phyloP scores from a whole-genome alignment of 2,888 invertebrate species.

The Lottia scabra region DNA sequence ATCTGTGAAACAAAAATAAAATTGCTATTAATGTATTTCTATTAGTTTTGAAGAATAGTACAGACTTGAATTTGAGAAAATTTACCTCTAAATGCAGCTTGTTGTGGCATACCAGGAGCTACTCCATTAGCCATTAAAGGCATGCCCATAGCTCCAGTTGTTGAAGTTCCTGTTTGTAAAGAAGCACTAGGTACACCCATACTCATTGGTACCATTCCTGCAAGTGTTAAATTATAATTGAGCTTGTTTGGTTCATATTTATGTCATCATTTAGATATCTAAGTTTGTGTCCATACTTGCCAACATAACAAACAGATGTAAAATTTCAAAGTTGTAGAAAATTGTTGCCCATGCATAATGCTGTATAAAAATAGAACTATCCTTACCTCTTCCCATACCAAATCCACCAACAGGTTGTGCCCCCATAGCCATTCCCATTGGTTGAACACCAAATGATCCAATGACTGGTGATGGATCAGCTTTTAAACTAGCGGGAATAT shows the following conservation, averaged over 20 bases:
- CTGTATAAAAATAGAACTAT: not conserved
- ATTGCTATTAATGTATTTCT: not conserved
- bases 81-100: slow-evolving; percentile 11
- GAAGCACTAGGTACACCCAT: slow-evolving; percentile 40
- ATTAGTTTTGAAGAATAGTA: not conserved
- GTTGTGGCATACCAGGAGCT: slow-evolving; percentile 35
- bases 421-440: slow-evolving; percentile 40
- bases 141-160: slow-evolving; percentile 49
- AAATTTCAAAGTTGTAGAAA: not conserved
- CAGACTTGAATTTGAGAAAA: not conserved
- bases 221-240: too few species aligned
- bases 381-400: slow-evolving; percentile 26
- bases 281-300: too few species aligned
- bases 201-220: slow-evolving; percentile 41
- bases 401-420: slow-evolving; percentile 22
- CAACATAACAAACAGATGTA: too few species aligned
- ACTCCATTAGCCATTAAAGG: slow-evolving; percentile 59
- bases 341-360: too few species aligned
- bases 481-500: slow-evolving; percentile 79
- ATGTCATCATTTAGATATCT: too few species aligned
- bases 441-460: slow-evolving; percentile 52
- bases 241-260: too few species aligned
- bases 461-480: slow-evolving; percentile 60
- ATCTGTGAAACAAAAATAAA: too few species aligned
- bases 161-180: slow-evolving; percentile 42